Evolutionary conservation across 1,140 invertebrate genomes (phyloP).

Genomic region (Whitmania pigra): DNA sequence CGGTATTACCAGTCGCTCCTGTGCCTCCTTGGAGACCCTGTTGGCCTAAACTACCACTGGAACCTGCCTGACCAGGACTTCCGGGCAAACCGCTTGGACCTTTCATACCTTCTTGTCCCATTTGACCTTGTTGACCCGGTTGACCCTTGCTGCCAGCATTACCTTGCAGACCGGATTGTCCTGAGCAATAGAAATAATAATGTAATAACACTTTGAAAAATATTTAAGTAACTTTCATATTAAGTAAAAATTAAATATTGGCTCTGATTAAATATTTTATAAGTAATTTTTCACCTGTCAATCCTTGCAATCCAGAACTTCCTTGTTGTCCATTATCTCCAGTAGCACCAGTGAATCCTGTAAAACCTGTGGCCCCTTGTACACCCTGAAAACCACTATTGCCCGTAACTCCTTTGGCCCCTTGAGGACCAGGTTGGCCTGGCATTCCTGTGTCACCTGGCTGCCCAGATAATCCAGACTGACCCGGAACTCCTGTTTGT

Average conservation of each 20-base stretch:
- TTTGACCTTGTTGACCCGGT: not conserved
- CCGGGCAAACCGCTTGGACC: slow-evolving; percentile 1
- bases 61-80: slow-evolving; percentile 10
- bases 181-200: not conserved
- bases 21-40: slow-evolving; percentile 15
- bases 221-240: no score
- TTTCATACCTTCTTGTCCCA: not conserved
- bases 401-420: slow-evolving; percentile 14
- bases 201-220: no score
- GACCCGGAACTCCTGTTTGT: slow-evolving; percentile 8
- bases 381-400: slow-evolving; percentile 14
- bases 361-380: slow-evolving; percentile 14
- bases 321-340: slow-evolving; percentile 7
- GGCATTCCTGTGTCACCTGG: slow-evolving; percentile 17
- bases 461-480: slow-evolving; percentile 13
- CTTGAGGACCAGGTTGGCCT: slow-evolving; percentile 13
- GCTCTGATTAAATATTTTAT: no score
- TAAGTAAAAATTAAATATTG: no score
- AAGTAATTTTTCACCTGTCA: no score
- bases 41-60: slow-evolving; percentile 19
- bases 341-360: slow-evolving; percentile 13
- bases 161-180: not conserved
- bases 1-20: slow-evolving; percentile 13
- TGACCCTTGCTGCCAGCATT: not conserved
- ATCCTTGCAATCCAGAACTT: no score